phyloP scores from a whole-genome alignment of 2,113 vertebrate species.

The Actenoides hombroni region DNA sequence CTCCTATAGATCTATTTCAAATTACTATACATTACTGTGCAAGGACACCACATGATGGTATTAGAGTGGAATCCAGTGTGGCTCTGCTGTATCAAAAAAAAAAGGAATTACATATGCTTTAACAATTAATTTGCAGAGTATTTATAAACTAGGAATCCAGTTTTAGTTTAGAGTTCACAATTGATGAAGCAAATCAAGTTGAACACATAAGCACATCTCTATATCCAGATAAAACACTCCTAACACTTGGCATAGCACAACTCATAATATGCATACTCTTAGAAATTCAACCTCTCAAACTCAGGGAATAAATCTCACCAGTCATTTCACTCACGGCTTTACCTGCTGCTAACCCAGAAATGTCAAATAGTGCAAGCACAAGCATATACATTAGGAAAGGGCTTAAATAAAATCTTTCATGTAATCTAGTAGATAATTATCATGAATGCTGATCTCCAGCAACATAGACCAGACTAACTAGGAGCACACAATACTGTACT shows the following conservation, averaged over 20 bases:
- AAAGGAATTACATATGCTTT: not conserved
- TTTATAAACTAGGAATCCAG: not conserved
- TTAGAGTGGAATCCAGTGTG: not conserved
- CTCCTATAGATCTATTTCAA: not conserved
- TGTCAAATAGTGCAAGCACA: not conserved
- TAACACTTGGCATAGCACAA: not conserved
- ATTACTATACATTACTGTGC: not conserved
- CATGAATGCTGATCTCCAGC: not conserved
- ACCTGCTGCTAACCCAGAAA: not conserved
- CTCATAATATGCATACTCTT: rapidly evolving
- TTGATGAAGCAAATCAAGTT: not conserved
- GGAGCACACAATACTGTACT: not conserved
- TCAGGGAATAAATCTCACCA: not conserved
- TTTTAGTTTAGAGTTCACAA: not conserved
- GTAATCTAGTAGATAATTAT: not conserved
- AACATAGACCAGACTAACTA: not conserved
- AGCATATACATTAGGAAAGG: not conserved
- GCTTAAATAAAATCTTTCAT: not conserved
- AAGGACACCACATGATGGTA: not conserved
- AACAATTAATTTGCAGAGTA: not conserved
- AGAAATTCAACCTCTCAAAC: not conserved
- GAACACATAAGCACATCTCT: not conserved
- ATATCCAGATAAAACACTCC: not conserved
- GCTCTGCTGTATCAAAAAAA: not conserved
- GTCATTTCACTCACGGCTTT: not conserved